phyloP scores from a whole-genome alignment of 2,888 invertebrate species.

The Drosophila pegasa region DNA sequence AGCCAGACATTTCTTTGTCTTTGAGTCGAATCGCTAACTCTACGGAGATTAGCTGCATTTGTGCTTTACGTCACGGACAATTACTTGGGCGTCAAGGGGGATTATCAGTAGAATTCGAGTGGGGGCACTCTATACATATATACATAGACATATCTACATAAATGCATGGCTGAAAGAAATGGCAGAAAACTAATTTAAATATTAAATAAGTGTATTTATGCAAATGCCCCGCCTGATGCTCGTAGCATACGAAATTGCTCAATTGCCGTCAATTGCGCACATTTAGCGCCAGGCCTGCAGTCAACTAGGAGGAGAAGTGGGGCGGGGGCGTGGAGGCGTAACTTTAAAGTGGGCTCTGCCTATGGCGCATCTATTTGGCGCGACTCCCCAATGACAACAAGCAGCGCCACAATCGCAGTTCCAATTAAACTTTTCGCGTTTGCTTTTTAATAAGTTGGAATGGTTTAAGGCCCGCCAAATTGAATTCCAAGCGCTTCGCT shows the following conservation, averaged over 20 bases:
- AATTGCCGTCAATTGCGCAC: conserved; percentile 75
- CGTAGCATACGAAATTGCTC: conserved; percentile 58
- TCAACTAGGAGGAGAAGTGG: background rate
- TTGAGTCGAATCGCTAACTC: conserved; percentile 37
- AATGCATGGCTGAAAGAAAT: conserved; percentile 59
- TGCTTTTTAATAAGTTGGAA: conserved; percentile 73
- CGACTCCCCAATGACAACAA: conserved; percentile 35
- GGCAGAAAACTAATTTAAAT: conserved; percentile 72
- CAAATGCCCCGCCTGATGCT: conserved; percentile 58
- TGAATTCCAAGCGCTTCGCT: conserved; percentile 54
- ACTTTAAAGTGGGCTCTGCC: background rate
- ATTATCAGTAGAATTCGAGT: conserved; percentile 49
- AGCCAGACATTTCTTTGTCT: conserved; percentile 7
- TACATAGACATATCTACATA: conserved; percentile 5
- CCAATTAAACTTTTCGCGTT: conserved; percentile 76
- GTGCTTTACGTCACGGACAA: conserved; percentile 52
- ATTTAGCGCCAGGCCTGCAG: conserved; percentile 58
- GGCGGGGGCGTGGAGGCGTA: background rate
- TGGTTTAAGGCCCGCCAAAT: conserved; percentile 60
- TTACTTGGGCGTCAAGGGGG: conserved; percentile 55
- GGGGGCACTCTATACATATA: background rate
- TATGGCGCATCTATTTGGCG: conserved; percentile 28
- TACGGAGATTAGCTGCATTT: conserved; percentile 35
- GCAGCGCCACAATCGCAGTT: conserved; percentile 35
- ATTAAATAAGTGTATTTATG: conserved; percentile 78